A percentile compares a stretch with the other conserved stretches of the same genome.
phyloP scores from a whole-genome alignment of 2,888 invertebrate species.

The Andrena trimmerana region DNA sequence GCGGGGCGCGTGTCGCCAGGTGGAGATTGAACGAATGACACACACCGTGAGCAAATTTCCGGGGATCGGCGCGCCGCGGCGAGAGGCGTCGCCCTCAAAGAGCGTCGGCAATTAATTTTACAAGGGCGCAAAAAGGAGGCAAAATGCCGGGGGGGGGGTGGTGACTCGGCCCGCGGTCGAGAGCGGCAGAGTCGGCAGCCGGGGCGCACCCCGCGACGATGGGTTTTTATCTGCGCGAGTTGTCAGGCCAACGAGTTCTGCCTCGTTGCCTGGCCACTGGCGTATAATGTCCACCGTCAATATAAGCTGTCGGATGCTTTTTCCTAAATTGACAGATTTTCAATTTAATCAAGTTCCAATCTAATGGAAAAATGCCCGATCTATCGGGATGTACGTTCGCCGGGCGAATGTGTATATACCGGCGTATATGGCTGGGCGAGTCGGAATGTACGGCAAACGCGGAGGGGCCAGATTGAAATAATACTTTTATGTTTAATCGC shows the following conservation, averaged over 20 bases:
- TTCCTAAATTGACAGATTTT: slow-evolving; percentile 85
- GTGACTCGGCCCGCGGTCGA: slow-evolving; percentile 63
- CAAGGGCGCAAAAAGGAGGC: slow-evolving; percentile 72
- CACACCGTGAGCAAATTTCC: slow-evolving; percentile 67
- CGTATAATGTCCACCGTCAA: slow-evolving; percentile 83
- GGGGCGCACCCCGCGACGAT: slow-evolving; percentile 69
- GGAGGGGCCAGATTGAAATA: slow-evolving; percentile 79
- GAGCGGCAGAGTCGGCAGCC: slow-evolving; percentile 7
- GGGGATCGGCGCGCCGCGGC: slow-evolving; percentile 58
- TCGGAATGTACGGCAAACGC: slow-evolving; percentile 65
- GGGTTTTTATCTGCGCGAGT: slow-evolving; percentile 79
- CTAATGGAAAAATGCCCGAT: slow-evolving; percentile 84
- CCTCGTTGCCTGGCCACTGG: slow-evolving; percentile 74
- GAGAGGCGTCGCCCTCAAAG: slow-evolving; percentile 69
- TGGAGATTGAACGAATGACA: slow-evolving; percentile 71
- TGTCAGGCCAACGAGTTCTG: slow-evolving; percentile 80
- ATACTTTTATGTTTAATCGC: slow-evolving; percentile 82
- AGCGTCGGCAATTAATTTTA: slow-evolving; percentile 75
- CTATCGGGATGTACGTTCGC: slow-evolving; percentile 76
- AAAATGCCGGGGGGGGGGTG: slow-evolving; percentile 51
- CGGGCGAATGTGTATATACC: background rate
- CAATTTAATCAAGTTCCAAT: slow-evolving; percentile 85
- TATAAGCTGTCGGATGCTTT: slow-evolving; percentile 84
- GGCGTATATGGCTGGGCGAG: slow-evolving; percentile 12
- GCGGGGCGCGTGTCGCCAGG: slow-evolving; percentile 46